Percentiles rank a stretch among this genome's conserved stretches.
Evolutionary conservation across 30 jellyfish, hydroid and myxozoan species (phyloP).

Genomic region (Cassiopea xamachana): DNA sequence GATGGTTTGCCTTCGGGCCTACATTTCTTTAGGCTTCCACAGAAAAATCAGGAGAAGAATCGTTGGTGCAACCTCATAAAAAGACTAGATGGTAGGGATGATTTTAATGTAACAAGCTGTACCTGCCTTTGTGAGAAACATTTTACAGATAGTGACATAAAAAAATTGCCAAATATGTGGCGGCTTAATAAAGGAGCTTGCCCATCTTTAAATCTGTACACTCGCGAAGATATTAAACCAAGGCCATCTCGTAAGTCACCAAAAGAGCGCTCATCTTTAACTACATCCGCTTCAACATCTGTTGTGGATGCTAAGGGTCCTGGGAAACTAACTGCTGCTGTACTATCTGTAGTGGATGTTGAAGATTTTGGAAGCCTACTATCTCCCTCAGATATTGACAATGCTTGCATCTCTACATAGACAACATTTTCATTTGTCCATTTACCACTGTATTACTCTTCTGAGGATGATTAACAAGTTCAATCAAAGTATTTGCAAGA

Average conservation of each 20-base stretch:
- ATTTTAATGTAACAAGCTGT: constrained; percentile 5
- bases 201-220: not conserved
- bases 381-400: not conserved
- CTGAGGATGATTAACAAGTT: not conserved
- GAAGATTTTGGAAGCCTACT: not conserved
- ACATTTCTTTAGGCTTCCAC: not conserved
- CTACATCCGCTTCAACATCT: not conserved
- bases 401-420: not conserved
- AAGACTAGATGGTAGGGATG: constrained; percentile 17
- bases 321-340: not conserved
- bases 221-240: not conserved
- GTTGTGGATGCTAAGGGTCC: not conserved
- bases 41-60: constrained; percentile 11
- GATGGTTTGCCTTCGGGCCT: not conserved
- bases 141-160: not conserved
- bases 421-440: not conserved
- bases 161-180: not conserved
- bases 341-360: not conserved
- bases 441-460: not conserved
- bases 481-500: not conserved
- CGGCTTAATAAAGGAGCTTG: not conserved
- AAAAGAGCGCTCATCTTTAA: not conserved
- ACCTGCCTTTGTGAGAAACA: constrained; percentile 23
- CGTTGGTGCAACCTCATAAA: not conserved
- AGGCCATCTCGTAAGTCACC: not conserved